These are phyloP conservation scores for Sphaerophoria taeniata DNA, from an alignment of 2,888 invertebrate species.

Conservation along the genomic window DNA sequence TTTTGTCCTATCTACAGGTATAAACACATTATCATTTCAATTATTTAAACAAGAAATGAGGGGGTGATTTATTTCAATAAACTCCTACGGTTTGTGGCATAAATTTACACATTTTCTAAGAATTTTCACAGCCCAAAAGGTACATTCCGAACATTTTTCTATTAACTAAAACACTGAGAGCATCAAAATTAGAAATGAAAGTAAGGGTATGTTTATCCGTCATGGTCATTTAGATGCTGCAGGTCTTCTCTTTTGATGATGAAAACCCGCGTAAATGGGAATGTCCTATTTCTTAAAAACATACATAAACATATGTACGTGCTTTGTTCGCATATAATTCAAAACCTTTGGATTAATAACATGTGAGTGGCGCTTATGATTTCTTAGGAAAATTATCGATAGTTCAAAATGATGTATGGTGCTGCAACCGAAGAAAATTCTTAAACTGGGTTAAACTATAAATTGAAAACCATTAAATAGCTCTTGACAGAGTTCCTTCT, in stretches of 20 bases:
- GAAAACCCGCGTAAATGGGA: constrained; percentile 70
- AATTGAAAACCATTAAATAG: constrained; percentile 75
- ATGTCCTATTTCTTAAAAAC: constrained; percentile 11
- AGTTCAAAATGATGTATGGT: constrained; percentile 72
- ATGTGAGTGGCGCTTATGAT: constrained; percentile 76
- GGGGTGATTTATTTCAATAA: constrained; percentile 15
- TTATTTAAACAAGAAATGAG: constrained; percentile 7
- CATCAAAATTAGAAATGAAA: constrained; percentile 11
- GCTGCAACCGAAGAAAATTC: constrained; percentile 77
- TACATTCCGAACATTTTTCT: constrained; percentile 18
- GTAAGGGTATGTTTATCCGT: constrained; percentile 57
- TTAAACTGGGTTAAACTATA: constrained; percentile 79
- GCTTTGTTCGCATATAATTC: too few relatives aligned
- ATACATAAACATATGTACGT: neutral
- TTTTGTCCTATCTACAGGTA: too few relatives aligned
- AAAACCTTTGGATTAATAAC: constrained; percentile 29
- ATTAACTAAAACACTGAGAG: constrained; percentile 6
- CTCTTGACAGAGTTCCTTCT: constrained; percentile 67
- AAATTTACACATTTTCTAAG: constrained; percentile 53
- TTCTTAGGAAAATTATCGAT: constrained; percentile 76
- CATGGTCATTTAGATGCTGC: constrained; percentile 57
- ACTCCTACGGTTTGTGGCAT: neutral
- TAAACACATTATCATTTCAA: constrained; percentile 42
- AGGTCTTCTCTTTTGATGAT: constrained; percentile 50
- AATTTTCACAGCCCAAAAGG: constrained; percentile 42